A percentile compares a stretch with the other conserved stretches of the same genome.
Evolutionary conservation across 2,888 invertebrate genomes (phyloP).

Genomic region (Resseliella maxima): DNA sequence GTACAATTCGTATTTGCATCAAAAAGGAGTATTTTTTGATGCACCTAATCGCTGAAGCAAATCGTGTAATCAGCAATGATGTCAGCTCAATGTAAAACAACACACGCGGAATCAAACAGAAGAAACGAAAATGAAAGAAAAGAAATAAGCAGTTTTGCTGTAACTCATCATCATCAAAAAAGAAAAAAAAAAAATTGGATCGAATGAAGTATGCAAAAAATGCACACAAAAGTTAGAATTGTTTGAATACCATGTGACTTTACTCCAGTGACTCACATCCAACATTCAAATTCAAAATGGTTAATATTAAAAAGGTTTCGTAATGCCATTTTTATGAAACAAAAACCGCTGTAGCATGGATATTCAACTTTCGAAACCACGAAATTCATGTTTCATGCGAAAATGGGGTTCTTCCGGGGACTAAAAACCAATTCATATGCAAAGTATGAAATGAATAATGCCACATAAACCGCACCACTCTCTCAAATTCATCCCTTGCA

Average conservation of each 20-base stretch:
- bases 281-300: no score
- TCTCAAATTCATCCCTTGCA: no score
- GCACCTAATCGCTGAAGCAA: background rate
- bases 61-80: background rate
- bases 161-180: constrained; percentile 27
- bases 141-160: no score
- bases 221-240: no score
- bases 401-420: background rate
- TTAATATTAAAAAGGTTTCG: no score
- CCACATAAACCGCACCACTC: background rate
- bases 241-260: background rate
- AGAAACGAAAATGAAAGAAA: background rate
- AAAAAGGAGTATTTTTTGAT: background rate
- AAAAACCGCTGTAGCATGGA: background rate
- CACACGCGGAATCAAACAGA: background rate
- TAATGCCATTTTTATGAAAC: background rate
- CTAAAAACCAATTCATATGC: background rate
- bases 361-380: background rate
- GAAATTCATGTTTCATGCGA: background rate
- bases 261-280: no score
- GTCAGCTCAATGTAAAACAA: background rate
- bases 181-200: no score
- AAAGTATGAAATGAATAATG: constrained; percentile 6
- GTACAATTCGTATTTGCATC: background rate
- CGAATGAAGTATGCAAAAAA: background rate